A percentile compares a stretch with the other conserved stretches of the same genome.
phyloP scores from a whole-genome alignment of 2,888 invertebrate species.

The Lottia gigantea region DNA sequence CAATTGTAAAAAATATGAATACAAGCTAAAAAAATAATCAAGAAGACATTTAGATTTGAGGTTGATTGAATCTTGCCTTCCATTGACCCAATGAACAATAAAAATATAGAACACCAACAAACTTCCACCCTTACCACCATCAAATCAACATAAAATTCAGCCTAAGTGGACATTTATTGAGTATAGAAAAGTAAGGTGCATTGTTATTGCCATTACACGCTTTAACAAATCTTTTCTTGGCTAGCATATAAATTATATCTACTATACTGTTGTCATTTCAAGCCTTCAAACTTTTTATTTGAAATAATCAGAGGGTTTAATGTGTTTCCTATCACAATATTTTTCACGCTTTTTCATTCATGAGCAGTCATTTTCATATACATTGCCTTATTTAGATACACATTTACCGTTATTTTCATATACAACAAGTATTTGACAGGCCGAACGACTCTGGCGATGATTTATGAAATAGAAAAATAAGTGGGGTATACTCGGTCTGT shows the following conservation, averaged over 20 bases:
- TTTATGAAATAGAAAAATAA: too few relatives aligned
- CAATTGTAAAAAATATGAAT: too few relatives aligned
- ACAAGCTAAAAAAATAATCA: too few relatives aligned
- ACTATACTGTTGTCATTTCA: not conserved
- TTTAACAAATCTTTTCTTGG: not conserved
- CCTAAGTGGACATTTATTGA: conserved; percentile 8
- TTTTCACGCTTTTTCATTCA: too few relatives aligned
- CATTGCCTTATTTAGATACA: too few relatives aligned
- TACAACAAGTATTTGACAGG: too few relatives aligned
- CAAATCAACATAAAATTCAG: conserved; percentile 2
- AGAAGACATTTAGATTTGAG: conserved; percentile 14
- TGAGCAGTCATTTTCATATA: too few relatives aligned
- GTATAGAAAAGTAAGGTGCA: conserved; percentile 1
- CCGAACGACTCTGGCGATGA: too few relatives aligned
- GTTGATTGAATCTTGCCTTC: conserved; percentile 7
- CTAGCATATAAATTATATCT: conserved; percentile 1
- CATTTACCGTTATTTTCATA: too few relatives aligned
- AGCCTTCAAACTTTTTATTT: not conserved
- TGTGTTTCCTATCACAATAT: too few relatives aligned
- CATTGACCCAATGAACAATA: too few relatives aligned
- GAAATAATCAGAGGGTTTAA: conserved; percentile 3
- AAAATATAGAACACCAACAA: not conserved
- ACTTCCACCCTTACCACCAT: not conserved
- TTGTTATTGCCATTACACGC: not conserved
- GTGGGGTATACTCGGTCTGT: too few relatives aligned